A percentile compares a stretch with the other conserved stretches of the same genome.
These are phyloP conservation scores for Ploceus nigricollis DNA, from an alignment of 2,113 vertebrate genomes.

Conservation along the genomic window DNA sequence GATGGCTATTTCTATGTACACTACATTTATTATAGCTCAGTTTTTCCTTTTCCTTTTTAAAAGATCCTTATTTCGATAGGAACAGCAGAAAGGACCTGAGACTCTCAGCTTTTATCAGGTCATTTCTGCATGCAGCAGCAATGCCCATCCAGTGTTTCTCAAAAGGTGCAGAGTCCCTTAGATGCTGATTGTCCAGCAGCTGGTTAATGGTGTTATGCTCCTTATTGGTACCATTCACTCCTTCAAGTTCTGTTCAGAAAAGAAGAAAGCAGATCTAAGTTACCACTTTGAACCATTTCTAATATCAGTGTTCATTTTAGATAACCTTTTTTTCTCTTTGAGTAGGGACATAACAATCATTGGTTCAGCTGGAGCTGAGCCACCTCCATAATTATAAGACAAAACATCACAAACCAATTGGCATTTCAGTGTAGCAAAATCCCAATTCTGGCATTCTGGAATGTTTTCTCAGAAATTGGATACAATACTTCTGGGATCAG, in stretches of 20 bases:
- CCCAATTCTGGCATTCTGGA: not conserved
- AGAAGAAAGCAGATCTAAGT: not conserved
- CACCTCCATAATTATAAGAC: conserved; percentile 18
- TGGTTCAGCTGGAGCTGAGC: not conserved
- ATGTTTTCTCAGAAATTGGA: conserved; percentile 11
- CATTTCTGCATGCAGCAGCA: not conserved
- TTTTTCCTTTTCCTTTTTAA: not conserved
- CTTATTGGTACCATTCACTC: not conserved
- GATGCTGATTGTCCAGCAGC: not conserved
- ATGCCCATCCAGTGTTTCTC: not conserved
- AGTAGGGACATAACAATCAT: not conserved
- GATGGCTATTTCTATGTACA: not conserved
- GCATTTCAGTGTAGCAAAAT: conserved; percentile 30
- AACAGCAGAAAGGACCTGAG: not conserved
- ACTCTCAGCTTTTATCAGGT: not conserved
- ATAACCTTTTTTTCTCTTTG: not conserved
- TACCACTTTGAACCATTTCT: not conserved
- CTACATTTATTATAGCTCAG: not conserved
- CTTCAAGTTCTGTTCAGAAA: not conserved
- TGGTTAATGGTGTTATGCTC: not conserved
- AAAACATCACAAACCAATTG: conserved; percentile 11
- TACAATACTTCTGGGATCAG: conserved; percentile 19
- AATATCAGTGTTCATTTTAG: not conserved
- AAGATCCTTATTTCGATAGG: not conserved
- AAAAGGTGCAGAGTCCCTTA: not conserved